Conservation (phyloP, 2,113 vertebrate genomes). For the Promerops cafer region DNA sequence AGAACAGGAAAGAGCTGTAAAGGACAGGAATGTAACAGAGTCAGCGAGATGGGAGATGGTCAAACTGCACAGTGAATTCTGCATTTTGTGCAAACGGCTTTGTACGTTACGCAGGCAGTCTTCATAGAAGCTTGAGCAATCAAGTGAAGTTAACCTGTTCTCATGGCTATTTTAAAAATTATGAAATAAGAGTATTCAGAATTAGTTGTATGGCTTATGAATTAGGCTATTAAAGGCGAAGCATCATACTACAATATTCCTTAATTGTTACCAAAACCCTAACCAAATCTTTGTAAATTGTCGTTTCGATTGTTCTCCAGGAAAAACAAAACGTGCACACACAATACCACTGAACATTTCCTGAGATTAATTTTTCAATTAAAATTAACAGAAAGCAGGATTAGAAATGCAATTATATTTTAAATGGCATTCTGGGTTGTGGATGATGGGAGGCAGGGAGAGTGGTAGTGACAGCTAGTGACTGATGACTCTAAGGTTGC, state of each 20-base stretch:
- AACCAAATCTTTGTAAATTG: background rate
- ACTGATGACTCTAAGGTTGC: background rate
- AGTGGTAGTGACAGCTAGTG: background rate
- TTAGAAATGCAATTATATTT: background rate
- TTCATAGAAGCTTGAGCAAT: constrained; percentile 52
- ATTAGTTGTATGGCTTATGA: constrained; percentile 5
- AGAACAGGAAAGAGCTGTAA: constrained; percentile 3
- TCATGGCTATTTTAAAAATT: constrained; percentile 23
- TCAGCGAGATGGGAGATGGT: constrained; percentile 33
- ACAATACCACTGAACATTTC: background rate
- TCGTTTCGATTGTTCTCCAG: background rate
- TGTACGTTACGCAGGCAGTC: constrained; percentile 48
- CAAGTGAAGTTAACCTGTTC: constrained; percentile 38
- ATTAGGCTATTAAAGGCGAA: constrained; percentile 3
- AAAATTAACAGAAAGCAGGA: background rate
- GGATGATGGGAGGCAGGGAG: background rate
- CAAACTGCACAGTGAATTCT: constrained; percentile 32
- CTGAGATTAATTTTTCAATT: background rate
- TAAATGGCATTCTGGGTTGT: background rate
- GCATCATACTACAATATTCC: background rate
- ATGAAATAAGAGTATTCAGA: constrained; percentile 38
- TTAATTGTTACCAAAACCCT: constrained; percentile 1
- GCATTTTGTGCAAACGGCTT: constrained; percentile 50
- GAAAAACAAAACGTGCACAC: background rate
- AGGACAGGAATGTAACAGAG: constrained; percentile 20